Conservation (phyloP, 2,113 vertebrate species). For the Platanista minor region DNA sequence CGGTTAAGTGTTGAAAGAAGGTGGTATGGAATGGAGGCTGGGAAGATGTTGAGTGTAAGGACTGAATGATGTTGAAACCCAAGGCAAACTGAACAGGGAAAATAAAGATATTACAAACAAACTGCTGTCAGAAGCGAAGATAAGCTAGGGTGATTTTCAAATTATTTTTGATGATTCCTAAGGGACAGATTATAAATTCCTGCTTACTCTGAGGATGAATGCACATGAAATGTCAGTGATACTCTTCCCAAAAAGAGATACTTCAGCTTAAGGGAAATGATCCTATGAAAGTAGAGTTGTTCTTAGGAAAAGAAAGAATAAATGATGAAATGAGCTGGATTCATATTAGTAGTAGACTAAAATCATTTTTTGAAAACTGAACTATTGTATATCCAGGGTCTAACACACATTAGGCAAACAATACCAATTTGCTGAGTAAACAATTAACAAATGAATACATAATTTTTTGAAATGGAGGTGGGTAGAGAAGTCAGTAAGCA, state of each 20-base stretch:
- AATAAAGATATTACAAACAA: conserved; percentile 37
- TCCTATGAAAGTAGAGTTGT: background rate
- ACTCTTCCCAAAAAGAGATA: background rate
- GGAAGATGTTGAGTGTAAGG: background rate
- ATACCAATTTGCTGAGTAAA: background rate
- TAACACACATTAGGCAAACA: background rate
- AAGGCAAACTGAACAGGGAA: background rate
- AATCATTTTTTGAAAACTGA: background rate
- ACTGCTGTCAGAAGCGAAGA: conserved; percentile 30
- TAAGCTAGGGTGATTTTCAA: conserved; percentile 51
- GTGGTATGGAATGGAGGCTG: background rate
- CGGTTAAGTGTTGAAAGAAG: background rate
- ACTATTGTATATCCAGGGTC: background rate
- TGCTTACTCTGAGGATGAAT: background rate
- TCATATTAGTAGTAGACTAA: background rate
- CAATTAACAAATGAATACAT: background rate
- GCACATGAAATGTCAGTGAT: conserved; percentile 4
- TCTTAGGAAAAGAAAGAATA: conserved; percentile 35
- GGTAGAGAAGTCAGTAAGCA: background rate
- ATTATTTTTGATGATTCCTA: conserved; percentile 43
- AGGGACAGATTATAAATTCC: conserved; percentile 24
- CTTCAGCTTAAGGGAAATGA: background rate
- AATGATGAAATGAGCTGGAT: conserved; percentile 15
- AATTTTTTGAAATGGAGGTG: background rate
- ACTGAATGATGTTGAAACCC: background rate